Evolutionary conservation across 2,797 vertebrate species (phyloP).

Genomic region (Labroides dimidiatus): DNA sequence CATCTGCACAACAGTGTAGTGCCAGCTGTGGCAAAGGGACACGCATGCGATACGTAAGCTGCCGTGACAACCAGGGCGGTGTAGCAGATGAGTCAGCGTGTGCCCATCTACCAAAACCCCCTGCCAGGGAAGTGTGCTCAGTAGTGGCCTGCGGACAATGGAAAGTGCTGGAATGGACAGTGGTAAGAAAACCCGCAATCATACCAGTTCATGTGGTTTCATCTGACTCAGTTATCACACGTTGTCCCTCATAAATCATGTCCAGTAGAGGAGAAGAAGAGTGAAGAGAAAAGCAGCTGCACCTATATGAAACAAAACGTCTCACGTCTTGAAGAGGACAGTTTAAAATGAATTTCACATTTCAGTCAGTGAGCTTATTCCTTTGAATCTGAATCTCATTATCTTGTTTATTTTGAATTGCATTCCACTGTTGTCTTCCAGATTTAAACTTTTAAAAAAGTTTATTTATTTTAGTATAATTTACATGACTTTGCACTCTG

Average conservation of each 20-base stretch:
- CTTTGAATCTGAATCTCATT: constrained; percentile 38
- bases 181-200: constrained; percentile 82
- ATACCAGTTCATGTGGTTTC: neutral
- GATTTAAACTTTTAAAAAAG: constrained; percentile 18
- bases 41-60: constrained; percentile 97
- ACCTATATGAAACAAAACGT: neutral
- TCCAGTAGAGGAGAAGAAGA: neutral
- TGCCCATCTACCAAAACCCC: constrained; percentile 88
- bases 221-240: neutral
- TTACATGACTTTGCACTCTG: constrained; percentile 12
- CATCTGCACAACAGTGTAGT: constrained; percentile 86
- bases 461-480: constrained; percentile 33
- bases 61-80: constrained; percentile 93
- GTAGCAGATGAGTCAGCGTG: constrained; percentile 93
- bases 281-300: neutral
- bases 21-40: constrained; percentile 95
- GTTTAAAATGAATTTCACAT: constrained; percentile 16
- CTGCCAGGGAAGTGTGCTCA: constrained; percentile 90
- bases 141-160: constrained; percentile 93
- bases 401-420: constrained; percentile 33
- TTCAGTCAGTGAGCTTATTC: constrained; percentile 16
- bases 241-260: neutral
- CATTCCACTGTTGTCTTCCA: constrained; percentile 24
- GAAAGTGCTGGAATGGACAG: constrained; percentile 96
- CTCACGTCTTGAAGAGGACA: neutral